Evolutionary conservation across 2,113 vertebrate genomes (phyloP), one percentile per base, ranked within the genome.

Genomic region (Lichenostomus cassidix): DNA sequence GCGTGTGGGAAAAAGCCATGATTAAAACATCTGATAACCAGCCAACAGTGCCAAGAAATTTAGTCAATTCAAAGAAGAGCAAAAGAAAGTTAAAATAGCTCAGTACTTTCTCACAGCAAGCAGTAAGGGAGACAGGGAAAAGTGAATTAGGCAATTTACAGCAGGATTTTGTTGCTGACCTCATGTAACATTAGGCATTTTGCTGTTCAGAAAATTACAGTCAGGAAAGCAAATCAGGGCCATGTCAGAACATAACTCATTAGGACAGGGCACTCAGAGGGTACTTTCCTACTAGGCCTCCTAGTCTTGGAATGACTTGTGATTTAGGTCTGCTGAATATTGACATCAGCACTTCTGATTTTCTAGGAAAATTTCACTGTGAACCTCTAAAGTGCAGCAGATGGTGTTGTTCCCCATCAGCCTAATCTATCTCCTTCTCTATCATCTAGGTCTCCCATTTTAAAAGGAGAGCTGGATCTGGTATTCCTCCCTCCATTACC

Each of bases 231-330:
- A 79, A 68, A 90, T 24, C 63, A 81, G 25, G 53, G 56, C 49
- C 0, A 0, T 12, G 47, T 28, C 33, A 25, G 49, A 8, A 31
- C 33, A 29, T 4, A 29, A 1, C 29, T 65, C 18, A 12, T 70
- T 83, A 87, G n/a, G 46, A 10, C 0, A 44, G n/a, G 15, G 29
- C 21, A 65, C 24, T 50, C 37, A 18, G 20, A 76, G 7, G 33
- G 55, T 33, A 27, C 9, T 41, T 88, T 58, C 44, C 74, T 46
- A 7, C 24, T 49, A 47, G 63, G 19, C 27, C 16, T 76, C 41
- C 15, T 44, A 10, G 19, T 52, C 27, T 58, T 84, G 16, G 24
- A 77, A 77, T 62, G 24, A 62, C 50, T 74, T 84, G 46, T 78
- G 60, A 62, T 65, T 84, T 53, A 58, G 24, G 23, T 49, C 22